Evolutionary conservation across 1,140 invertebrate genomes (phyloP), one percentile per base, ranked within the genome.

Genomic region (honey bee (Apis mellifera)): DNA sequence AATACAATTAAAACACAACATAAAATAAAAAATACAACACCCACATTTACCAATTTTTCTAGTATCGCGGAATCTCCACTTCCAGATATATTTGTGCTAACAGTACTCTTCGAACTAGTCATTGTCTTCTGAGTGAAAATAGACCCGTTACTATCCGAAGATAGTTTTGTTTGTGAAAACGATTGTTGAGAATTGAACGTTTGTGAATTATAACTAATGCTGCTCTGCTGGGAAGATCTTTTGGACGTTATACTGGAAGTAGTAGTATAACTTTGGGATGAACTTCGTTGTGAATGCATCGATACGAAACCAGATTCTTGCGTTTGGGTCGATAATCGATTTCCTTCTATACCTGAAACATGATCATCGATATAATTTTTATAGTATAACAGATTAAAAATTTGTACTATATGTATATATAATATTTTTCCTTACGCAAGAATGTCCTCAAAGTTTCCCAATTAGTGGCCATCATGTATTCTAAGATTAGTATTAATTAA

Each of bases 241-340:
- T 95, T 95, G 11, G 95, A 95, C 78, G 95, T 95, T 70, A 95
- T 94, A 32, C 92, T 92, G 21, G 93, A 92, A 11, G 92, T 82
- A 5, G 95, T 94, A 5, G 95, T 94, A 74, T 95, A 96, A 87
- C 95, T 95, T 86, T 95, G 95, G 7, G 95, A 95, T 48, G 95
- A 95, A 68, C 95, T 96, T 85, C 95, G 93, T 85, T 95, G 94
- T 42, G 95, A 96, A 80, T 96, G 95, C 94, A 97, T 96, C 7
- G 96, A 97, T 70, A 96, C 95, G 91, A 97, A 97, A 82, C 97
- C 97, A 78, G 96, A 96, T 81, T 94, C 94, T 76, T 94, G 93
- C 2, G 94, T 94, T 76, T 94, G 93, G n/a, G 94, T 94, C 42
- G 94, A 94, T 32, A 94, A 84, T 50, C 94, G 90, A 77, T 94